Evolutionary conservation across 2,888 invertebrate species (phyloP), one percentile per base, ranked within the genome.

Genomic region (Poecilus cupreus): DNA sequence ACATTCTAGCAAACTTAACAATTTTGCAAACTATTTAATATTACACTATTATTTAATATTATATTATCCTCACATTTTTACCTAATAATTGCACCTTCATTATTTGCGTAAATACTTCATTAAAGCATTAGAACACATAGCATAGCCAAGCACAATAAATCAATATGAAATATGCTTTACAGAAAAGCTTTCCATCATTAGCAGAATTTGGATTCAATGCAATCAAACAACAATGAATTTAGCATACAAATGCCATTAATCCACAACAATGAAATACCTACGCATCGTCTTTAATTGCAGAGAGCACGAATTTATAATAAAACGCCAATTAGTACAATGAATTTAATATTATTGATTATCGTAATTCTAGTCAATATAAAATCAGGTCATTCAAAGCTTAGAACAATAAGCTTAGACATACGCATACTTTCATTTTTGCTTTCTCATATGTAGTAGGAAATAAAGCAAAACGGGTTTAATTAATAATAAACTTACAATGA

Each of bases 251-350:
- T 32, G 4, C 32, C 32, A 3, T 32, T 32, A 32, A 32, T 32
- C 8, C 32, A 32, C 8, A 32, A 32, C 32, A 32, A 32, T 32
- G 32, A 32, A 32, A 32, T 32, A 32, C 32, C 32, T 3, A 32
- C 5, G 32, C 4, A 32, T 6, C 32, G 4, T 32, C 32, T 32
- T 32, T 32, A 2, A 32, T 32, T 32, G 1, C 32, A 6, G 32
- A 32, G 32, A 6, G 6, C 32, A 32, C 37, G 39, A 70, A 70
- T 70, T 70, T 37, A 37, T 32, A 70, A 70, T 39, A 70, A 70
- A 70, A 70, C 37, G 18, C 70, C 70, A 70, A 70, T 70, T 70
- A 70, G 70, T 16, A 70, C 32, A 39, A 13, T 13, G 39, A 39
- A 39, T 70, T 70, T 70, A 37, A 37, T 70, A n/a, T 70, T n/a